These are phyloP conservation scores for Proales similis DNA, from an alignment of 1,140 invertebrate species.

Conservation along the genomic window DNA sequence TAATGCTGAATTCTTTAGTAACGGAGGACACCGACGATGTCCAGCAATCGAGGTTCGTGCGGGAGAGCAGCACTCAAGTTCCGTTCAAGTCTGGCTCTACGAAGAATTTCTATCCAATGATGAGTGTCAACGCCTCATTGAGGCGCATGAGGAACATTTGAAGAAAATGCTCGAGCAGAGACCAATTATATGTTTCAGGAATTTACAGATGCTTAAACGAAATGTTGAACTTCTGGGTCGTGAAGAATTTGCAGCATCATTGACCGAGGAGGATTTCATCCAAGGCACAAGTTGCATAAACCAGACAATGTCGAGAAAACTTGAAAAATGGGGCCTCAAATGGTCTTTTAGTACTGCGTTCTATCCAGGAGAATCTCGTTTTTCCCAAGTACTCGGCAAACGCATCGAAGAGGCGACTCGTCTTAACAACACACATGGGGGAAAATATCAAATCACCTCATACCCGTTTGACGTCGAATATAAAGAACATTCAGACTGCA, in stretches of 20 bases:
- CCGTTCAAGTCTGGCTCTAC: constrained; percentile 46
- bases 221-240: constrained; percentile 44
- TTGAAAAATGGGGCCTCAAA: constrained; percentile 44
- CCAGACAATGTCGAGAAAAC: constrained; percentile 44
- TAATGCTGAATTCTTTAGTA: too few relatives aligned
- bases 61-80: constrained; percentile 47
- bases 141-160: constrained; percentile 47
- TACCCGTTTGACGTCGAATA: constrained; percentile 43
- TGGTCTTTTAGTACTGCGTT: constrained; percentile 52
- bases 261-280: constrained; percentile 46
- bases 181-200: constrained; percentile 50
- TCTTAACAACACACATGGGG: constrained; percentile 45
- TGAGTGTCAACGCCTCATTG: constrained; percentile 47
- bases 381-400: constrained; percentile 44
- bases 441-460: constrained; percentile 51
- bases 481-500: constrained; percentile 50
- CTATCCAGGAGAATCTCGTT: constrained; percentile 49
- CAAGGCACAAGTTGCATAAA: constrained; percentile 48
- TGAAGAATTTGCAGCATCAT: constrained; percentile 39
- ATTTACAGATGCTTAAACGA: constrained; percentile 43
- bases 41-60: constrained; percentile 41
- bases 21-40: constrained; percentile 44
- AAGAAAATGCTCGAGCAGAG: constrained; percentile 40
- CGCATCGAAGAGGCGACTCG: constrained; percentile 45
- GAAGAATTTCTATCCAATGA: constrained; percentile 48